A percentile compares a stretch with the other conserved stretches of the same genome.
These are phyloP conservation scores for Bombus breviceps DNA, from an alignment of 1,140 invertebrate species.

Conservation along the genomic window DNA sequence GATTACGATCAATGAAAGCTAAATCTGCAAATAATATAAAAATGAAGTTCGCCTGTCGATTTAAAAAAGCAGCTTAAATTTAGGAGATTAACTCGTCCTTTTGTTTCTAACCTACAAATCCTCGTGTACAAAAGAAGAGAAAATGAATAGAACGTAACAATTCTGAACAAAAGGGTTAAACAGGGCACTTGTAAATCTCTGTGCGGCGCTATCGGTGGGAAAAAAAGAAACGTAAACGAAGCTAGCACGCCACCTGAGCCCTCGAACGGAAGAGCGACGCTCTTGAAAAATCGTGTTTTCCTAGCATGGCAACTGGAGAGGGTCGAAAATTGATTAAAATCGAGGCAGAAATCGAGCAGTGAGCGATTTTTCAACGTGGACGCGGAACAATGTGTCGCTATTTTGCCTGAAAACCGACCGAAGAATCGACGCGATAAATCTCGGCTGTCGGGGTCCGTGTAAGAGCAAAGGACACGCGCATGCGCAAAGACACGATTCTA, in stretches of 20 bases:
- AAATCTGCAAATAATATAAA: too few species aligned
- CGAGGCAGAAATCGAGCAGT: slow-evolving; percentile 13
- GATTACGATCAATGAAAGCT: background rate
- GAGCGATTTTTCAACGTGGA: slow-evolving; percentile 21
- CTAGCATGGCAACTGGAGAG: background rate
- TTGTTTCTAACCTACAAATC: background rate
- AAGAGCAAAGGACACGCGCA: slow-evolving; percentile 3
- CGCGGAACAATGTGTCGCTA: slow-evolving; percentile 37
- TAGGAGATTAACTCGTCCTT: too few species aligned
- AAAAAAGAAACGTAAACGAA: background rate
- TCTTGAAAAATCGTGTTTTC: slow-evolving; percentile 25
- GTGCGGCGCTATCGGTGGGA: background rate
- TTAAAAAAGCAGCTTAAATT: background rate
- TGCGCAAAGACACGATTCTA: slow-evolving; percentile 7
- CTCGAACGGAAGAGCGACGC: background rate
- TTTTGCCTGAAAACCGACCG: slow-evolving; percentile 36
- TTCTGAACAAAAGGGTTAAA: background rate
- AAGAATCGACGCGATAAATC: slow-evolving; percentile 48
- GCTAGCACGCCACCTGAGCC: slow-evolving; percentile 1
- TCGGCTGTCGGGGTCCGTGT: background rate
- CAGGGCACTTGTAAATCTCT: background rate
- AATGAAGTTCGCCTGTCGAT: background rate
- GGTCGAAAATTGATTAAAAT: slow-evolving; percentile 40
- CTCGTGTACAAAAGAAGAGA: background rate
- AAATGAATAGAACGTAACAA: background rate